Conservation (phyloP, 2,888 invertebrate species). For the Lasioglossum calceatum region DNA sequence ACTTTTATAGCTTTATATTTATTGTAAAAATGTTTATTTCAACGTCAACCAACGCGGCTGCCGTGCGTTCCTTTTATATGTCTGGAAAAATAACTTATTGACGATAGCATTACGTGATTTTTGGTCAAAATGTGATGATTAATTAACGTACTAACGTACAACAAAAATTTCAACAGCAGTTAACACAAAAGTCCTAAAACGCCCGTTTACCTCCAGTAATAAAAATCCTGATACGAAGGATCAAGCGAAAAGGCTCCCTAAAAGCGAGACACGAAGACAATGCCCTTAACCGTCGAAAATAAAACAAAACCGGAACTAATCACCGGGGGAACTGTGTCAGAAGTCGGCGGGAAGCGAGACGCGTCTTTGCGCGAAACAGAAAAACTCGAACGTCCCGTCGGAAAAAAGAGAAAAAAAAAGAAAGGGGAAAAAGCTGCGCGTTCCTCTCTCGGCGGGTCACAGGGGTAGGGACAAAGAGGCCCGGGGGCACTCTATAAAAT, state of each 20-base stretch:
- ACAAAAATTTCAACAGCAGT: background rate
- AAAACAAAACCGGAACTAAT: background rate
- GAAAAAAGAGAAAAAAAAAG: background rate
- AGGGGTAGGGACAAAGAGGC: constrained; percentile 11
- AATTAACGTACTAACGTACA: too few species aligned
- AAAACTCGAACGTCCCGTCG: background rate
- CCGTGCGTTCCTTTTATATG: too few species aligned
- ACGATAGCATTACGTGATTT: too few species aligned
- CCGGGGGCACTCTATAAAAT: background rate
- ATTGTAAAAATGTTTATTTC: too few species aligned
- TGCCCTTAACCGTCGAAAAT: background rate
- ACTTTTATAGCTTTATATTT: too few species aligned
- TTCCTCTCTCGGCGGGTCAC: constrained; percentile 8
- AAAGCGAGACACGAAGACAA: background rate
- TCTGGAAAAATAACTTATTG: too few species aligned
- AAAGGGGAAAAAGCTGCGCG: background rate
- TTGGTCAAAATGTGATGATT: too few species aligned
- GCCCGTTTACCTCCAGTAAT: background rate
- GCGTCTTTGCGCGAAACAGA: background rate
- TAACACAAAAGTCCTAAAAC: background rate
- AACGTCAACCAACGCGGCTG: too few species aligned
- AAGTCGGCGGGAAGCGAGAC: background rate
- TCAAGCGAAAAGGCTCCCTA: background rate
- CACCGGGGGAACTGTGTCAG: constrained; percentile 18
- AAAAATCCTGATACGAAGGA: background rate